phyloP scores from a whole-genome alignment of 2,888 invertebrate species.

The Spialia ferax region DNA sequence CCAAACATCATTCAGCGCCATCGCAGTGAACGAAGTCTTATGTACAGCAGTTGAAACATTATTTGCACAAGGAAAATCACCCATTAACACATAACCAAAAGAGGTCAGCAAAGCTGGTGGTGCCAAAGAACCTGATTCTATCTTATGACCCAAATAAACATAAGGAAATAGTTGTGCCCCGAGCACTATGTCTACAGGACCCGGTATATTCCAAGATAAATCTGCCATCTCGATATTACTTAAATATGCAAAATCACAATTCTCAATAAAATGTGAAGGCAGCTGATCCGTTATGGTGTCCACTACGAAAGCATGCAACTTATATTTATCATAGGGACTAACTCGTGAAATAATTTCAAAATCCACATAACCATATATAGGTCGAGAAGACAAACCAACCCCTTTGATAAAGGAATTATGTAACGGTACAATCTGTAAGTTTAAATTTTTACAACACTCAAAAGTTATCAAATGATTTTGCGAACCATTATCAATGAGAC shows the following conservation, averaged over 20 bases:
- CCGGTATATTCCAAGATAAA: conserved; percentile 1
- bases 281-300: neutral
- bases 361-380: neutral
- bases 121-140: neutral
- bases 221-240: neutral
- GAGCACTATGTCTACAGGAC: neutral
- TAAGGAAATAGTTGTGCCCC: conserved; percentile 1
- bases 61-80: neutral
- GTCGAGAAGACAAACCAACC: neutral
- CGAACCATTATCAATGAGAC: conserved; percentile 1
- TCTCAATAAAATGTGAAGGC: neutral
- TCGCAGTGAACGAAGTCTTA: neutral
- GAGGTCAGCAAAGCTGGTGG: neutral
- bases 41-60: neutral
- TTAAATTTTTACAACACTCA: neutral
- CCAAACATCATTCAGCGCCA: neutral
- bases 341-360: conserved; percentile 1
- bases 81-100: neutral
- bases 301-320: neutral
- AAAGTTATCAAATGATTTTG: conserved; percentile 2
- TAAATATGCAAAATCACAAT: neutral
- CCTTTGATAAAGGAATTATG: conserved; percentile 1
- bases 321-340: neutral
- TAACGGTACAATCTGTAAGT: neutral
- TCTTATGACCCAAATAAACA: neutral